Percentiles rank a stretch among this genome's conserved stretches.
These are phyloP conservation scores for Aquatica leii DNA, from an alignment of 2,888 invertebrate genomes.

Conservation along the genomic window DNA sequence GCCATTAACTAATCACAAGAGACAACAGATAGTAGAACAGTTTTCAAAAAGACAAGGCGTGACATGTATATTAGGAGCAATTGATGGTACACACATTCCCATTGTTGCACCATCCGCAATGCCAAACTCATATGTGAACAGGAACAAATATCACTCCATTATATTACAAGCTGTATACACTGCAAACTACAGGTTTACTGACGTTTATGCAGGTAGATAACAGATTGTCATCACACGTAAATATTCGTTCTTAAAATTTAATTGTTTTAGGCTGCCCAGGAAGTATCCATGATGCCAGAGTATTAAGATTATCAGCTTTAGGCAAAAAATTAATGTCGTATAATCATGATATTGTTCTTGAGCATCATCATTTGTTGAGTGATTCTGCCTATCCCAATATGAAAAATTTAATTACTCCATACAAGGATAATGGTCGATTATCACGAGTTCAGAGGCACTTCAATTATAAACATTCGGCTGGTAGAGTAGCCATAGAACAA, in stretches of 20 bases:
- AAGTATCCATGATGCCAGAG: too few species aligned
- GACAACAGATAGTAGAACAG: too few species aligned
- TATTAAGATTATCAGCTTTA: not conserved
- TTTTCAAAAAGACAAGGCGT: not conserved
- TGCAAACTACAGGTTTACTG: too few species aligned
- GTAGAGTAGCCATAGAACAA: not conserved
- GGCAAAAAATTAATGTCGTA: not conserved
- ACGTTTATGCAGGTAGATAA: constrained; percentile 7
- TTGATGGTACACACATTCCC: too few species aligned
- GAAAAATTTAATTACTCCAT: not conserved
- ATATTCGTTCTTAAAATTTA: too few species aligned
- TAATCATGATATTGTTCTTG: not conserved
- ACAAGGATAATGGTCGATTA: not conserved
- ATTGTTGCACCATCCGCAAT: not conserved
- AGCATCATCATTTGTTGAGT: not conserved
- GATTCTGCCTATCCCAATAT: not conserved
- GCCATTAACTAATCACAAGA: too few species aligned
- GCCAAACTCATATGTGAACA: constrained; percentile 6
- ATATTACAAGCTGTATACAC: constrained; percentile 3
- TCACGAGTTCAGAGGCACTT: not conserved
- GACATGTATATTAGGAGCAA: not conserved
- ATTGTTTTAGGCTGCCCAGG: not conserved
- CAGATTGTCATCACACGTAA: not conserved
- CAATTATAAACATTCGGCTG: not conserved
- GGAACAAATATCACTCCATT: constrained; percentile 4